Conservation (phyloP, 2,113 vertebrate genomes). For the Podarcis muralis region DNA sequence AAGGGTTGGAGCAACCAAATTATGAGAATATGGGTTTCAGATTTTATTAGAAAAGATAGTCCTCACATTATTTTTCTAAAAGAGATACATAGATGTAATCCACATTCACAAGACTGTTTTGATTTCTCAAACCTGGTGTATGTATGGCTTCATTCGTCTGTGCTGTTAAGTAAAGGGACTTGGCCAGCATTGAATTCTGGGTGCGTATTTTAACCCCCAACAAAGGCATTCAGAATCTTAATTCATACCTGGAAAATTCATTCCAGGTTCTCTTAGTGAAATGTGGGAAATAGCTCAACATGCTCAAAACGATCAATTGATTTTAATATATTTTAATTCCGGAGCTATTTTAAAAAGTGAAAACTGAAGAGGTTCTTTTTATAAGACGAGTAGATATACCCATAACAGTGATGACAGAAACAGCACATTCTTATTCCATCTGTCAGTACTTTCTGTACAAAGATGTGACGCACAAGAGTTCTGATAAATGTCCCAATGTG, state of each 20-base stretch:
- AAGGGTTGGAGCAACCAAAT: too few relatives aligned
- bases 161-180: too few relatives aligned
- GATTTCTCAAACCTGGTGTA: too few relatives aligned
- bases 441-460: conserved; percentile 38
- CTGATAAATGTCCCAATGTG: conserved; percentile 28
- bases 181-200: too few relatives aligned
- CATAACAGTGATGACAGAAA: conserved; percentile 26
- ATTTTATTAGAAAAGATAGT: too few relatives aligned
- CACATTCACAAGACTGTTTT: too few relatives aligned
- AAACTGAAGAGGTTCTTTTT: conserved; percentile 12
- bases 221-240: fast-evolving
- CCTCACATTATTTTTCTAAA: too few relatives aligned
- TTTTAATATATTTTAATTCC: conserved; percentile 15
- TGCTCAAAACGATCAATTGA: conserved; percentile 2
- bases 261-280: not conserved
- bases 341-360: conserved; percentile 28
- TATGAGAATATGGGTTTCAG: too few relatives aligned
- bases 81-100: too few relatives aligned
- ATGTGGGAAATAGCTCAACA: not conserved
- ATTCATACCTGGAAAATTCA: not conserved
- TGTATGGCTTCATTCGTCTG: too few relatives aligned
- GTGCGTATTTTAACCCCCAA: not conserved
- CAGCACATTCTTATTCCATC: conserved; percentile 42
- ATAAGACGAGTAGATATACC: conserved; percentile 16
- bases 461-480: conserved; percentile 24